A percentile compares a stretch with the other conserved stretches of the same genome.
Conservation (phyloP, 2,888 invertebrate genomes). For the Clusia tigrina region DNA sequence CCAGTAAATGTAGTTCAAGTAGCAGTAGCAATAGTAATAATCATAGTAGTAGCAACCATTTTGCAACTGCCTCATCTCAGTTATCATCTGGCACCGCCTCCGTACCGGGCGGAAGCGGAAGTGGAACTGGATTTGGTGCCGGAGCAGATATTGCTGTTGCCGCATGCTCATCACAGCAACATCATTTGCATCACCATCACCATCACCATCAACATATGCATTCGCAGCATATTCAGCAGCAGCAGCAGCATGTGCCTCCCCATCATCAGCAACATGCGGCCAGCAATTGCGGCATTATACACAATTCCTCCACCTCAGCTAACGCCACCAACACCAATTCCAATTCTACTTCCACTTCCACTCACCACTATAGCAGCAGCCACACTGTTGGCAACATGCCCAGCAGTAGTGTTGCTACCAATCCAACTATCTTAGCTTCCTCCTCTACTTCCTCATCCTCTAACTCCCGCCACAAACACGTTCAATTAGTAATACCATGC, state of each 20-base stretch:
- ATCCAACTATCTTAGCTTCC: slow-evolving; percentile 34
- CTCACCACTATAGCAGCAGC: slow-evolving; percentile 47
- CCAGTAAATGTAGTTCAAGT: slow-evolving; percentile 36
- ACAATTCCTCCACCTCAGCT: slow-evolving; percentile 42
- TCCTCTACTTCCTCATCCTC: slow-evolving; percentile 39
- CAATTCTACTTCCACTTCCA: slow-evolving; percentile 62
- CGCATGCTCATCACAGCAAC: slow-evolving; percentile 32
- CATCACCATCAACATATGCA: slow-evolving; percentile 32
- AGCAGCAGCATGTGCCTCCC: slow-evolving; percentile 27
- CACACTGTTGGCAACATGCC: slow-evolving; percentile 33
- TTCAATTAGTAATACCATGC: slow-evolving; percentile 81
- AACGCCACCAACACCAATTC: slow-evolving; percentile 41
- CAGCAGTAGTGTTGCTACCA: slow-evolving; percentile 29
- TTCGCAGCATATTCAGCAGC: slow-evolving; percentile 29
- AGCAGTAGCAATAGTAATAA: slow-evolving; percentile 43
- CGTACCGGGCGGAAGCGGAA: slow-evolving; percentile 45
- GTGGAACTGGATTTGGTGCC: slow-evolving; percentile 48
- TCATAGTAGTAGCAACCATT: slow-evolving; percentile 49
- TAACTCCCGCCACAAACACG: slow-evolving; percentile 60
- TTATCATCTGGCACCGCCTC: slow-evolving; percentile 31
- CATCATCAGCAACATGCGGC: slow-evolving; percentile 29
- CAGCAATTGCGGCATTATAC: slow-evolving; percentile 32
- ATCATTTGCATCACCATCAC: slow-evolving; percentile 33
- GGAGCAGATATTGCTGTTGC: slow-evolving; percentile 37
- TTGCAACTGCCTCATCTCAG: slow-evolving; percentile 38